Base-by-base conservation (phyloP, 2,797 vertebrate genomes). In the Coilia nasus region DNA sequence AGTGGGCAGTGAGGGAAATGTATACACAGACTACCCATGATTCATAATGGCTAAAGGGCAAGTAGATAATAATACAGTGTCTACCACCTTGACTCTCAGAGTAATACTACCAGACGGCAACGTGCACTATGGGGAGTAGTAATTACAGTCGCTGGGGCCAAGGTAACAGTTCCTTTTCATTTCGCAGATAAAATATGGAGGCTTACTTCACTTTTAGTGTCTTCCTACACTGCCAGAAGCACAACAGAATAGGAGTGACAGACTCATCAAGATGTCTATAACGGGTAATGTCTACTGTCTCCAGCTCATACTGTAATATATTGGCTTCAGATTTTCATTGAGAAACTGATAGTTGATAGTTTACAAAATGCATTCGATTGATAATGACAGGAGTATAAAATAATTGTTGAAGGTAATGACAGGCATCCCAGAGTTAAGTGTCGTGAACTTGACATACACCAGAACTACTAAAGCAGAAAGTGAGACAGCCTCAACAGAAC, bases 221-320 rank as follows among this genome's bases (percentile, higher is more conserved):
- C 83, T 84, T 89, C 64, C 85, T 84, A 46, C 28, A 83, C 31
- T 9, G 83, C 80, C 84, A 87, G 85, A 28, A 78, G 85, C 82
- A 64, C 50, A 78, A 81, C 35, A 62, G 28, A 83, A 78, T 44
- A 5, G 31, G 80, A 82, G 59, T 83, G 25, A 54, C 78, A 86
- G 59, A 41, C 46, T 56, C 85, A 89, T 88, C 83, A 91, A 94
- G 92, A 88, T 92, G 91, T 89, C 81, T 60, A 64, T 17, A 85
- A 64, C 19, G 86, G 88, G 88, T 85, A 71, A 12, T 75, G 23
- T 14, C 62, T 82, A 59, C 47, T 47, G 81, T 71, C 46, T 83
- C 25, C 17, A 17, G 21, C 31, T 62, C n/a, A 46, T n/a, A 9
- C 7, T 44, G 19, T 21, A n/a, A 44, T 78, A 23, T 28, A n/a